A percentile compares a stretch with the other conserved stretches of the same genome.
Conservation (phyloP, 2,888 invertebrate genomes). For the Zhuqinia jingwanae region DNA sequence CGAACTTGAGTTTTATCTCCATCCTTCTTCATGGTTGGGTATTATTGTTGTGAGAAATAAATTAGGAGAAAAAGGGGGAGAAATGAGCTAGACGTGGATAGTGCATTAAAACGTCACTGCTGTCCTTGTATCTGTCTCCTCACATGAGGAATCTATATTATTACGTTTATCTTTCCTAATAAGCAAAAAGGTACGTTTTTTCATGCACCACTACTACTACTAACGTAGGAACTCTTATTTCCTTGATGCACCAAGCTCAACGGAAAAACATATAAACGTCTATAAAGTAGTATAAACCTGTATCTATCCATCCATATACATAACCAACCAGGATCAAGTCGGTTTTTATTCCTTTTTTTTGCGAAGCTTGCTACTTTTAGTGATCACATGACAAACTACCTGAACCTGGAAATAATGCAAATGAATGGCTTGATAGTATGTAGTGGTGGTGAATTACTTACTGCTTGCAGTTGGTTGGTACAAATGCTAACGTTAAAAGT, state of each 20-base stretch:
- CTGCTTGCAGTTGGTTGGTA: neutral
- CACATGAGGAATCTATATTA: slow-evolving; percentile 44
- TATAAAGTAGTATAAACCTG: neutral
- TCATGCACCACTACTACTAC: no score
- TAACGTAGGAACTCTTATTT: no score
- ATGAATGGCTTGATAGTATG: slow-evolving; percentile 1
- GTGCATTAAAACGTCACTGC: slow-evolving; percentile 71
- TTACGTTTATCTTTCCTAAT: slow-evolving; percentile 16
- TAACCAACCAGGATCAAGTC: neutral
- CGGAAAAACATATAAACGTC: neutral
- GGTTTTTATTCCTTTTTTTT: neutral
- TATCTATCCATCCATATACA: neutral
- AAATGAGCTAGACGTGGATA: slow-evolving; percentile 65
- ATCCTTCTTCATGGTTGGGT: neutral
- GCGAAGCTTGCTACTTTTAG: neutral
- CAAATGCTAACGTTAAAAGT: neutral
- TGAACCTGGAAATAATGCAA: slow-evolving; percentile 34
- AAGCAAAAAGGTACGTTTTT: no score
- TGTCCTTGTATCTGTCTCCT: slow-evolving; percentile 68
- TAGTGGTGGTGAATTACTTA: neutral
- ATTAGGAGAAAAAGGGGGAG: slow-evolving; percentile 5
- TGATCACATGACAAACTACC: slow-evolving; percentile 6
- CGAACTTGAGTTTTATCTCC: neutral
- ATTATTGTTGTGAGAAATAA: neutral
- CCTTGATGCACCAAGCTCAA: no score